These are phyloP conservation scores for Diplosoma virens DNA, from an alignment of 23 tunicate genomes.

Conservation along the genomic window DNA sequence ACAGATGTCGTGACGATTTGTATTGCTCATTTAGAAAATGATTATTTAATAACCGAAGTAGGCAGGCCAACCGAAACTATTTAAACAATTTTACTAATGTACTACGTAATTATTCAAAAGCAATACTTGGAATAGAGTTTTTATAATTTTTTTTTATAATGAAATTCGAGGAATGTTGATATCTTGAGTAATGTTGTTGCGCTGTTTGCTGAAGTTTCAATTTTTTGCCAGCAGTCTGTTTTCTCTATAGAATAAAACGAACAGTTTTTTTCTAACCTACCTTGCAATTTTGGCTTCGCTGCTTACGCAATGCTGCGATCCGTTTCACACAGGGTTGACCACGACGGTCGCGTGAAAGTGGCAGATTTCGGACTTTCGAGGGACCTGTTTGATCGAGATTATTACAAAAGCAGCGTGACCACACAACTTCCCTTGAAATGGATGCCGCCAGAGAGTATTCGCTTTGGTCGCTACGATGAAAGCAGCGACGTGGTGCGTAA, in stretches of 20 bases:
- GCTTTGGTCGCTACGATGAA: conserved; percentile 81
- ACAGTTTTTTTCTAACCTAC: not conserved
- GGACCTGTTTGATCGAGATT: conserved; percentile 87
- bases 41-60: too few species aligned
- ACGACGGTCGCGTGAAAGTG: conserved; percentile 60
- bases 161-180: too few species aligned
- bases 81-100: too few species aligned
- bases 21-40: too few species aligned
- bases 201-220: not conserved
- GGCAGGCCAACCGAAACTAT: too few species aligned
- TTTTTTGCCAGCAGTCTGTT: not conserved
- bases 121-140: too few species aligned
- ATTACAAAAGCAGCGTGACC: conserved; percentile 77
- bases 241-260: not conserved
- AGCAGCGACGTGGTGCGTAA: conserved; percentile 86
- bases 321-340: conserved; percentile 68
- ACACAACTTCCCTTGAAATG: conserved; percentile 97
- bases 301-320: too few species aligned
- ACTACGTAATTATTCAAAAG: too few species aligned
- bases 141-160: too few species aligned
- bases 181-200: too few species aligned
- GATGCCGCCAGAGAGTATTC: conserved; percentile 99
- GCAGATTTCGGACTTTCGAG: conserved; percentile 95
- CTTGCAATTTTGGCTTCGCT: too few species aligned
- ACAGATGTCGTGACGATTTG: too few species aligned